Evolutionary conservation across 2,888 invertebrate genomes (phyloP).

Genomic region (Pammene fasciana): DNA sequence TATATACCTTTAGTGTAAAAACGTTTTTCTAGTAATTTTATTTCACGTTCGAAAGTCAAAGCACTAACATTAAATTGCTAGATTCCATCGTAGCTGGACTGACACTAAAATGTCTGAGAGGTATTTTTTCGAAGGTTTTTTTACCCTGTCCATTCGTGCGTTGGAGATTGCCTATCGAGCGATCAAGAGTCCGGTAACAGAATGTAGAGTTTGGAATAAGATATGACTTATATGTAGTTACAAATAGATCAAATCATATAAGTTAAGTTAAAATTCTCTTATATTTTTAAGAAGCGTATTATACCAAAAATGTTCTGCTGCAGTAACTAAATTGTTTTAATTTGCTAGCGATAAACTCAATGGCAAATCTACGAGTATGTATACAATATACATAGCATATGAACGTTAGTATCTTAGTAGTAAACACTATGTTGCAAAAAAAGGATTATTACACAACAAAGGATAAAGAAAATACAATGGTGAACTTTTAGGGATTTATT

Average conservation of each 20-base stretch:
- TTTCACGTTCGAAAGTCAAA: background rate
- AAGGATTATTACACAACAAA: too few species aligned
- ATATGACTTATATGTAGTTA: background rate
- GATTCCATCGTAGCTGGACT: slow-evolving; percentile 19
- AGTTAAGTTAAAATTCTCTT: too few species aligned
- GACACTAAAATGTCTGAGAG: slow-evolving; percentile 39
- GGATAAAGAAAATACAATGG: too few species aligned
- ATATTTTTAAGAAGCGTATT: too few species aligned
- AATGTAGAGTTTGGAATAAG: slow-evolving; percentile 52
- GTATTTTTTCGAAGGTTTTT: slow-evolving; percentile 53
- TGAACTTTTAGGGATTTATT: too few species aligned
- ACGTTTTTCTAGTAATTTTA: background rate
- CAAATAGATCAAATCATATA: background rate
- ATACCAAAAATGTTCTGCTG: too few species aligned
- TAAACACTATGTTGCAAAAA: too few species aligned
- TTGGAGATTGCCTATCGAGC: slow-evolving; percentile 67
- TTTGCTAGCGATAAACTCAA: too few species aligned
- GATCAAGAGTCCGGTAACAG: slow-evolving; percentile 59
- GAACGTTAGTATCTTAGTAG: too few species aligned
- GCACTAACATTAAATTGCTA: slow-evolving; percentile 8
- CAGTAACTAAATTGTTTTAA: too few species aligned
- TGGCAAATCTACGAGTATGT: too few species aligned
- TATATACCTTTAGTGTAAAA: background rate
- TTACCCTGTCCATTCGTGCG: slow-evolving; percentile 63
- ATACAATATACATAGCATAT: too few species aligned